Base-by-base conservation (phyloP, 1,140 invertebrate genomes). In the Panulirus ornatus region DNA sequence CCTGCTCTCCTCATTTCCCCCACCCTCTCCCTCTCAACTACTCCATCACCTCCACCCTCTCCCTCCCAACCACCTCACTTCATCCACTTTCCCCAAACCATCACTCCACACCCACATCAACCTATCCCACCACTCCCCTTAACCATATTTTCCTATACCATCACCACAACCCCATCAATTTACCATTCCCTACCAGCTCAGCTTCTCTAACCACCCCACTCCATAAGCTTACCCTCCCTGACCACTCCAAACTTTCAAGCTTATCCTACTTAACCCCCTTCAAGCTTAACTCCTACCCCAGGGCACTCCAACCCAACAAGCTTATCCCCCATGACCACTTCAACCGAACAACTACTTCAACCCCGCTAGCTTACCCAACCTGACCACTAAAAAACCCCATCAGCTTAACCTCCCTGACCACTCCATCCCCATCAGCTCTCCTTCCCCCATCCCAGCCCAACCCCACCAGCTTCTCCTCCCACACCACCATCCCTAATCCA, bases 1-100 rank as follows among this genome's bases (percentile, higher is more conserved):
- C 22, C n/a, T 30, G 34, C 76, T 19, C 44, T 47, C 76, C 40
- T 22, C 27, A 30, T 79, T 40, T 27, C 76, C 58, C 38, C 44
- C 81, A 34, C 30, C 38, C 81, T 79, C 40, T 79, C 76, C 44
- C 76, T 79, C 40, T 79, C 76, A 42, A 36, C 27, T 36, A 34
- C 54, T 22, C 34, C 8, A n/a, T 16, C 54, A 63, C 51, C 38
- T 9, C 16, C 81, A 38, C 27, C 22, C 76, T 44, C 40, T n/a
- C 76, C 30, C 76, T n/a, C 76, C 30, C 76, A 38, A 36, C 14
- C 76, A 19, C 75, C 8, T 40, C 8, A 5, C 27, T 40, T 42
- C 75, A 40, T 40, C 27, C 75, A 27, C 42, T 47, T 42, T 78
- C 30, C 70, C 42, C 38, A 40, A 34, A 40, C 38, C 44, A 36